phyloP scores from a whole-genome alignment of 37 sponge, comb jelly and placozoan genomes.

The Haliclona indistincta region DNA sequence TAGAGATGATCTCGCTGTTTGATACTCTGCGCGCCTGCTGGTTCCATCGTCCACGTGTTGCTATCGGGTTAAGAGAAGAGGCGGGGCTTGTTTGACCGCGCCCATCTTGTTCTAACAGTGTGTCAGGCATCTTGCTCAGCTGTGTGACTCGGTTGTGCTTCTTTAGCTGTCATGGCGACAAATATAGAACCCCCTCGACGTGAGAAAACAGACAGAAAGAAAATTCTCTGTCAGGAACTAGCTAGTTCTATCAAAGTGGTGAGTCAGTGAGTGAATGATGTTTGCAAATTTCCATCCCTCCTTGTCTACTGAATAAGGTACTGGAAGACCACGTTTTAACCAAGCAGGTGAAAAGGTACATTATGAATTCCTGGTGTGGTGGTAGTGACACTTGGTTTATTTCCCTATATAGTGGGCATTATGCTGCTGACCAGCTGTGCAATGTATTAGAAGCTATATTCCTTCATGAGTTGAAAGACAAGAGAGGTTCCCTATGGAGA shows the following conservation, averaged over 20 bases:
- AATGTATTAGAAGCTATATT: conserved; percentile 57
- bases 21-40: conserved; percentile 4
- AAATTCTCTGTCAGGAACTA: conserved; percentile 22
- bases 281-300: neutral
- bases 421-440: conserved; percentile 26
- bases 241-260: conserved; percentile 31
- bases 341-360: conserved; percentile 26
- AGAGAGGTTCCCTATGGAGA: conserved; percentile 35
- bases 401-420: neutral
- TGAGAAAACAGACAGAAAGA: conserved; percentile 13
- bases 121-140: no score
- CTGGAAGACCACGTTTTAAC: conserved; percentile 16
- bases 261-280: neutral
- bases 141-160: no score
- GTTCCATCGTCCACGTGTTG: no score
- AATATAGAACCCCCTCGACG: no score
- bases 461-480: conserved; percentile 58
- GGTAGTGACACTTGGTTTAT: neutral
- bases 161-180: no score
- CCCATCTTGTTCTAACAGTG: no score
- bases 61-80: no score
- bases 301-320: conserved; percentile 7
- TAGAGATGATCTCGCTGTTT: conserved; percentile 77
- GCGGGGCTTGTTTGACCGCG: no score
- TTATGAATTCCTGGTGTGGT: neutral